Base-by-base conservation (phyloP, 2,797 vertebrate species). In the Falco columbarius region DNA sequence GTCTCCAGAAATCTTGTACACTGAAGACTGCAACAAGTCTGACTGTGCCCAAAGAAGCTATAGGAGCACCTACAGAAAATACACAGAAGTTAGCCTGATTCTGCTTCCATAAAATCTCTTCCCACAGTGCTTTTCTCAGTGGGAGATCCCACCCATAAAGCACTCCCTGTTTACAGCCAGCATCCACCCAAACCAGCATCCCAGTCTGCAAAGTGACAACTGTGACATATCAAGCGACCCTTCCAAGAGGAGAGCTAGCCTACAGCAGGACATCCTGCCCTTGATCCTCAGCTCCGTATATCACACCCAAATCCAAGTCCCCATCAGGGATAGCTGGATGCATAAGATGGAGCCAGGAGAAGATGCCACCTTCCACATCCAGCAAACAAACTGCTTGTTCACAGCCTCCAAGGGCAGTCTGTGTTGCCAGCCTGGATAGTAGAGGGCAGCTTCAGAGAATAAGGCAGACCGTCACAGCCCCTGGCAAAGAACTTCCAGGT, bases 1-100 rank as follows among this genome's bases (percentile, higher is more conserved):
- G 27, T 58, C 46, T 80, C 27, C 0, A 0, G 40, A 63, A 87
- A 38, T n/a, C 5, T 1, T 4, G 4, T 14, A 58, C 1, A 5
- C 15, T 15, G 30, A 68, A 63, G 40, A 34, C 17, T 24, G 19
- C 30, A 76, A 24, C 17, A n/a, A 77, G 22, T 36, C 66, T 47
- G 49, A 83, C 40, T 59, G 34, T 34, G 32, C 46, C 32, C 29
- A 17, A 73, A 66, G 66, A 1, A 70, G 36, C 49, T 76, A 38
- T 3, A 82, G 71, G 29, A 49, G 44, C 32, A 63, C 38, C 34
- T 36, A 51, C 14, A 83, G n/a, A 73, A 88, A 76, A 61, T 1
- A 52, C 7, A n/a, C 6, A 38, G 4, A 54, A 55, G 9, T 56
- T 23, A 38, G 13, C 3, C 16, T 6, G 22, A 54, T 42, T 67